phyloP scores from a whole-genome alignment of 2,888 invertebrate genomes.

The Monopis laevigella region DNA sequence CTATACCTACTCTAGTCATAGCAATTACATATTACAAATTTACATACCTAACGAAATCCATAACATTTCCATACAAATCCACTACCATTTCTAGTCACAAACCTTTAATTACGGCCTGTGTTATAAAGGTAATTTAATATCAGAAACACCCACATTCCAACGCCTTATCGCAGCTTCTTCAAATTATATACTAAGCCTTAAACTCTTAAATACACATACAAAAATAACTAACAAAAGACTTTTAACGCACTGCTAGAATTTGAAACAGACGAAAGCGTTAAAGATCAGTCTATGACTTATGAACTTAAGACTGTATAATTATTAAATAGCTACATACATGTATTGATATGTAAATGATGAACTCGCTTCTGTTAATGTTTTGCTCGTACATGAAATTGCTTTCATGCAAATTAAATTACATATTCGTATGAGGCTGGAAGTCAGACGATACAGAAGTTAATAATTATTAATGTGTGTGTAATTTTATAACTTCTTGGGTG shows the following conservation, averaged over 20 bases:
- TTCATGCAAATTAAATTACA: conserved; percentile 53
- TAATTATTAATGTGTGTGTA: too few relatives aligned
- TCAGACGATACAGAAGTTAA: conserved; percentile 27
- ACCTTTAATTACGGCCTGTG: conserved; percentile 29
- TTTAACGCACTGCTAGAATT: background rate
- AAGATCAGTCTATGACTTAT: background rate
- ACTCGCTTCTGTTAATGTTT: conserved; percentile 35
- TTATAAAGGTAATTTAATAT: conserved; percentile 29
- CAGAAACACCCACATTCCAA: background rate
- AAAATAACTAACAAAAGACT: background rate
- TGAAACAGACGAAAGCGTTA: background rate
- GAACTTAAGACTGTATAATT: conserved; percentile 7
- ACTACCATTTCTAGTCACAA: conserved; percentile 26
- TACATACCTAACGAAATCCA: too few relatives aligned
- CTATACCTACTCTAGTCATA: too few relatives aligned
- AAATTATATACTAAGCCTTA: conserved; percentile 1
- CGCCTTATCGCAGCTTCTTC: conserved; percentile 1
- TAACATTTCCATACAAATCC: too few relatives aligned
- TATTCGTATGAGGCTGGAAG: conserved; percentile 43
- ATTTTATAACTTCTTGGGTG: too few relatives aligned
- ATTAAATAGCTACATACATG: conserved; percentile 11
- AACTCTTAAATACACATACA: background rate
- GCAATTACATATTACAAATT: too few relatives aligned
- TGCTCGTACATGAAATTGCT: conserved; percentile 49
- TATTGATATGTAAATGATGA: conserved; percentile 25